These are phyloP conservation scores for Ctenodactylus gundi DNA, from an alignment of 2,113 vertebrate genomes.

Conservation along the genomic window DNA sequence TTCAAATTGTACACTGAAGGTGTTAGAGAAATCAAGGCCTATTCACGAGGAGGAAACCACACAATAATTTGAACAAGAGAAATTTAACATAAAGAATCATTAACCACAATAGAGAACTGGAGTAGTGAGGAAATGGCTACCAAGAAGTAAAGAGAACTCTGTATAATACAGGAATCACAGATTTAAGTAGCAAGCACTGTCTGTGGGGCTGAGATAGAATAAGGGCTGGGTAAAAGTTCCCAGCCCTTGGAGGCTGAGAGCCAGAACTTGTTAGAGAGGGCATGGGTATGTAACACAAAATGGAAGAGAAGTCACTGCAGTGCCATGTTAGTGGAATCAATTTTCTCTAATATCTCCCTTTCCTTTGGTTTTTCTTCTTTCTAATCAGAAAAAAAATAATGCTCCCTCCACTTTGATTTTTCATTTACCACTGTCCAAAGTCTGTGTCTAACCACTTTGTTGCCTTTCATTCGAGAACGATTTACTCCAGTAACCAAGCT, in stretches of 20 bases:
- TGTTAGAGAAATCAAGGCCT: background rate
- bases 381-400: background rate
- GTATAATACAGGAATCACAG: background rate
- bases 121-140: background rate
- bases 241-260: background rate
- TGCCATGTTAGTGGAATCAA: background rate
- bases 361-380: slow-evolving; percentile 1
- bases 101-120: background rate
- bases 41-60: background rate
- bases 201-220: background rate
- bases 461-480: slow-evolving; percentile 36
- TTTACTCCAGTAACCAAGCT: slow-evolving; percentile 33
- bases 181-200: background rate
- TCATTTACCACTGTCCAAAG: background rate
- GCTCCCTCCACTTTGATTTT: background rate
- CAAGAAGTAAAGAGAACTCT: background rate
- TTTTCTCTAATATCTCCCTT: background rate
- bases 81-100: slow-evolving; percentile 35
- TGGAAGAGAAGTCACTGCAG: background rate
- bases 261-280: background rate
- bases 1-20: background rate
- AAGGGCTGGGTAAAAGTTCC: background rate
- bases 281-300: background rate
- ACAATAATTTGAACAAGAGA: background rate
- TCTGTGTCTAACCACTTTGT: slow-evolving; percentile 1